A percentile compares a stretch with the other conserved stretches of the same genome.
Conservation (phyloP, 2,888 invertebrate genomes). For the Drosophila kanekoi region DNA sequence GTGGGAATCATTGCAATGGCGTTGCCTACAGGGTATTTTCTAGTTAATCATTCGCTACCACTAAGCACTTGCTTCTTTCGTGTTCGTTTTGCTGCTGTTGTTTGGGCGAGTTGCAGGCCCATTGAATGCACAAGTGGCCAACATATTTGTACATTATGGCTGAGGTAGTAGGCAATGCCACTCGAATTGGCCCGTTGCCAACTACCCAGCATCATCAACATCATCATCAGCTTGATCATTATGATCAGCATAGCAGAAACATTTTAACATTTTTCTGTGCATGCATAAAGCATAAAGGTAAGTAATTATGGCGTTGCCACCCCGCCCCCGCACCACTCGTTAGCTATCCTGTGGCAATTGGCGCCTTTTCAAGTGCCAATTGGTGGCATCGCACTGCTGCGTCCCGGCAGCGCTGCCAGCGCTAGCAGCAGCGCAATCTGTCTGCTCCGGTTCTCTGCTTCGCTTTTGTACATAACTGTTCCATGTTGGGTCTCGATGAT, state of each 20-base stretch:
- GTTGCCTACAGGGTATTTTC: neutral
- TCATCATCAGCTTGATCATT: slow-evolving; percentile 13
- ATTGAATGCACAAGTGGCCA: slow-evolving; percentile 62
- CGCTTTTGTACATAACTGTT: slow-evolving; percentile 22
- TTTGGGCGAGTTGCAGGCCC: slow-evolving; percentile 34
- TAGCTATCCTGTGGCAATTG: slow-evolving; percentile 32
- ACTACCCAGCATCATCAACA: slow-evolving; percentile 3
- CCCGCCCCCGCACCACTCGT: slow-evolving; percentile 8
- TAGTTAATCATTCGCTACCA: neutral
- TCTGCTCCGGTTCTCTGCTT: slow-evolving; percentile 26
- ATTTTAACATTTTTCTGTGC: slow-evolving; percentile 12
- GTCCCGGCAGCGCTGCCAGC: neutral
- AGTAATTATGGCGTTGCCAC: slow-evolving; percentile 57
- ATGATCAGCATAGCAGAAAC: slow-evolving; percentile 12
- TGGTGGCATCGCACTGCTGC: slow-evolving; percentile 14
- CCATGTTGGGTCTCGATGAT: slow-evolving; percentile 27
- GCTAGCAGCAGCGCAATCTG: slow-evolving; percentile 19
- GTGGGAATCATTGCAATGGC: neutral
- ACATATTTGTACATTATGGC: slow-evolving; percentile 46
- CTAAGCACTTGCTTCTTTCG: neutral
- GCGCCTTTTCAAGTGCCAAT: slow-evolving; percentile 43
- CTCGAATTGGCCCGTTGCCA: slow-evolving; percentile 38
- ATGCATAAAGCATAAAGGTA: slow-evolving; percentile 53
- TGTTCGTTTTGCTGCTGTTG: slow-evolving; percentile 5
- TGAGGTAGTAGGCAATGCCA: neutral